Evolutionary conservation across 2,797 vertebrate species (phyloP).

Genomic region (Meda fulgida): DNA sequence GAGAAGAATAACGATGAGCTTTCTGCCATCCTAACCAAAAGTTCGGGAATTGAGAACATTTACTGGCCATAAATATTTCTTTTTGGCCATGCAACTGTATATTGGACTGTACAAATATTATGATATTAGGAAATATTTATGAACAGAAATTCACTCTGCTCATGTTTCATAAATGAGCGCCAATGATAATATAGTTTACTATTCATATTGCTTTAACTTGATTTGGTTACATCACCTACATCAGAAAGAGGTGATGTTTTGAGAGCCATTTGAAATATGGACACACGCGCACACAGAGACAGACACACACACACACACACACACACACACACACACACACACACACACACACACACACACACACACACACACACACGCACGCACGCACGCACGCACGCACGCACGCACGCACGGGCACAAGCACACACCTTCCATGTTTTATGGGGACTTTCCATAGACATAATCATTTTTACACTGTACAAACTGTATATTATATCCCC

Average conservation of each 20-base stretch:
- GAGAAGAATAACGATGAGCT: neutral
- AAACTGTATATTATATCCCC: too few species aligned
- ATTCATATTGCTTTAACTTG: slow-evolving; percentile 9
- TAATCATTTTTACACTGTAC: too few species aligned
- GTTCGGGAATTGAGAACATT: neutral
- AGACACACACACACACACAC: neutral
- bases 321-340: too few species aligned
- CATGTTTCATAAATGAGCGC: slow-evolving; percentile 16
- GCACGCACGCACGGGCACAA: too few species aligned
- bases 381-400: too few species aligned
- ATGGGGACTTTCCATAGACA: too few species aligned
- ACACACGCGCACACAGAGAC: too few species aligned
- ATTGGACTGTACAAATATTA: slow-evolving; percentile 4
- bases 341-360: too few species aligned
- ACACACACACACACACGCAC: too few species aligned
- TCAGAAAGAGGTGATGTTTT: neutral
- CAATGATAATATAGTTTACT: neutral
- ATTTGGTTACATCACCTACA: neutral
- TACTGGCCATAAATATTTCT: neutral
- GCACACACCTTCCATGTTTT: too few species aligned
- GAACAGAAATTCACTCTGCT: slow-evolving; percentile 22
- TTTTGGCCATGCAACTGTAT: neutral
- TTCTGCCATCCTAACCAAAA: slow-evolving; percentile 4
- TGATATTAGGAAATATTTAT: slow-evolving; percentile 20
- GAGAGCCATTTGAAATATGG: neutral